These are phyloP conservation scores for Abscondita cerata DNA, from an alignment of 2,888 invertebrate species.

Conservation along the genomic window DNA sequence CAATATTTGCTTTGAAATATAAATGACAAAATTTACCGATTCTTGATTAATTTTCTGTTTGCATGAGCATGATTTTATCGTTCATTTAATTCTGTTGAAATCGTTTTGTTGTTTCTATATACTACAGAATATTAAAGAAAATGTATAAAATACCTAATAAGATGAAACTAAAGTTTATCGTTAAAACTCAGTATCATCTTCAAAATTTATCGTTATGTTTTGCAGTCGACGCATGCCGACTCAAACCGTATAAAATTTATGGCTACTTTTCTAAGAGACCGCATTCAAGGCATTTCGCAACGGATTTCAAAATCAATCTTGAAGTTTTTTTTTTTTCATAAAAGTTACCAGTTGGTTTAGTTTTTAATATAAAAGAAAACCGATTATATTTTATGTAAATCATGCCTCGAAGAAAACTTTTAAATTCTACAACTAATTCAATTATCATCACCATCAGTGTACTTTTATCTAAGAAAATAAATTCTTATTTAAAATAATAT, in stretches of 20 bases:
- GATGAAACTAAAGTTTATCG: conserved; percentile 30
- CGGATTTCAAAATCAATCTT: conserved; percentile 38
- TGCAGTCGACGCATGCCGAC: conserved; percentile 46
- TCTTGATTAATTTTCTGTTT: too few species aligned
- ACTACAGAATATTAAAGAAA: background rate
- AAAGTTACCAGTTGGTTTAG: conserved; percentile 23
- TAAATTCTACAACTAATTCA: too few species aligned
- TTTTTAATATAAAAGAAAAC: conserved; percentile 32
- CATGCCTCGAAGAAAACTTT: conserved; percentile 14
- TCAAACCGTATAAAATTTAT: conserved; percentile 50
- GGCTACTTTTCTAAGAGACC: conserved; percentile 40
- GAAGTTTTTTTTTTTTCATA: conserved; percentile 31
- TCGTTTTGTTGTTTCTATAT: background rate
- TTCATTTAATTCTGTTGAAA: too few species aligned
- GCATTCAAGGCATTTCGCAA: conserved; percentile 36
- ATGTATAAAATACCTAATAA: conserved; percentile 13
- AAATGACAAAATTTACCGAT: too few species aligned
- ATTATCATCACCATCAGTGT: background rate
- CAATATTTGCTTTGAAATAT: too few species aligned
- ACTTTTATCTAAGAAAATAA: background rate
- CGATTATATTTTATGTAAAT: conserved; percentile 14
- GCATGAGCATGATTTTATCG: too few species aligned
- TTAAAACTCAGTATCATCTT: conserved; percentile 37
- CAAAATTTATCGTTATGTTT: conserved; percentile 47
- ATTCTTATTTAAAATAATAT: conserved; percentile 14